Evolutionary conservation across 2,797 vertebrate species (phyloP), one percentile per base, ranked within the genome.

Genomic region (Bucorvus abyssinicus): DNA sequence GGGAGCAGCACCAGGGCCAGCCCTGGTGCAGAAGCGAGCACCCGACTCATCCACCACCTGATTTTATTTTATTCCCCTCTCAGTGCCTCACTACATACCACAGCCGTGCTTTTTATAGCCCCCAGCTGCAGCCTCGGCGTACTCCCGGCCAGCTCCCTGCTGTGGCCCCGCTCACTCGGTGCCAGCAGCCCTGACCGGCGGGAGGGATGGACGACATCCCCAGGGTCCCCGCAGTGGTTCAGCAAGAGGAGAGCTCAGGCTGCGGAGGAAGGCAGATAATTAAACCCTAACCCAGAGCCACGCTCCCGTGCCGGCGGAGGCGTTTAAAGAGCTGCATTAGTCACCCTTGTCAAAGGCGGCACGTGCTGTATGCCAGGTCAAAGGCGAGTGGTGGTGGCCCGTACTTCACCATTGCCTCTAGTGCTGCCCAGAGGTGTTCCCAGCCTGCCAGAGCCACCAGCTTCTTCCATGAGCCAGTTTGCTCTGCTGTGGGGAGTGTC

Each of bases 31-130:
- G 81, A 59, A 94, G 71, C 24, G 8, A 82, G 44, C 27, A 5
- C 42, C 64, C 42, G 16, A 23, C 79, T 92, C 68, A 34, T 92
- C 60, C 71, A 55, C 78, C 94, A 85, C 95, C 93, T 96, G 95
- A 95, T 89, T 92, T 90, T 61, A 47, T 87, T 96, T 89, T 87
- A 87, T 70, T 89, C 84, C 93, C 86, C 71, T 92, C 89, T 50
- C 81, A 59, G 95, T 36, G 91, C 93, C 81, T 87, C 50, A 59
- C 84, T 90, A 78, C 93, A 79, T 94, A 84, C 96, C 91, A 30
- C 93, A 94, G 96, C 82, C 60, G 56, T 83, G 94, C 95, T 96
- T 95, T 96, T 96, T 96, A 95, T 96, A 96, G 96, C 92, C 94
- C 92, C 84, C 91, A 93, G 92, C 90, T 94, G 94, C 94, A 89